Evolutionary conservation across 1,140 invertebrate species (phyloP), one percentile per base, ranked within the genome.

Genomic region (Trichonephila inaurata): DNA sequence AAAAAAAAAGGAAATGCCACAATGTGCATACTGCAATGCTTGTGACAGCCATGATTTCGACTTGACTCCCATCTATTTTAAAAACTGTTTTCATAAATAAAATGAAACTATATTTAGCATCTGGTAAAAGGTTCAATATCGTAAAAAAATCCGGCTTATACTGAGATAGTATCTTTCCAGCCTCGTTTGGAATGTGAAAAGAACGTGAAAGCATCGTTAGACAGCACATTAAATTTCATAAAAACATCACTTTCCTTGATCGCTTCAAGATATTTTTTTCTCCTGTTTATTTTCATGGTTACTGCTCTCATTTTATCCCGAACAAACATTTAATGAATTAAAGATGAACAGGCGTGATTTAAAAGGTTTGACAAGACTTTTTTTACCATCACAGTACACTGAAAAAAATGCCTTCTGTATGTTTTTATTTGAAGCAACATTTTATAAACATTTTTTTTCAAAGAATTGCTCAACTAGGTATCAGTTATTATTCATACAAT

Each of bases 301-400:
- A 18, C 69, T 12, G 16, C 69, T 33, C 28, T 77, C 69, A 77
- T 77, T 40, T 33, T 28, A 28, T 77, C 69, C 3, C 28, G 18
- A 51, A 28, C 33, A 77, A 77, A 33, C 69, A 77, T 77, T 77
- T 77, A 77, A 77, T 77, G 69, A 77, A 77, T 77, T 77, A 77
- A 77, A 77, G 69, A 77, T 77, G 69, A 77, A 77, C 24, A 77
- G 28, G 2, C 69, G 16, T 77, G 69, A 77, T 77, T 77, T 77
- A 33, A 77, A 77, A 77, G 14, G 28, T 24, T 77, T 28, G 61
- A 0, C 28, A 12, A 28, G 10, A 10, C 6, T 28, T 77, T n/a
- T 69, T 69, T 77, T 10, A 0, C 69, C 12, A n/a, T 69, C 24
- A 14, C 12, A 24, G n/a, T 2, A 69, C n/a, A 24, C 21, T 24